Percentiles rank a stretch among this genome's conserved stretches.
Conservation (phyloP, 2,797 vertebrate genomes). For the Clamator glandarius region DNA sequence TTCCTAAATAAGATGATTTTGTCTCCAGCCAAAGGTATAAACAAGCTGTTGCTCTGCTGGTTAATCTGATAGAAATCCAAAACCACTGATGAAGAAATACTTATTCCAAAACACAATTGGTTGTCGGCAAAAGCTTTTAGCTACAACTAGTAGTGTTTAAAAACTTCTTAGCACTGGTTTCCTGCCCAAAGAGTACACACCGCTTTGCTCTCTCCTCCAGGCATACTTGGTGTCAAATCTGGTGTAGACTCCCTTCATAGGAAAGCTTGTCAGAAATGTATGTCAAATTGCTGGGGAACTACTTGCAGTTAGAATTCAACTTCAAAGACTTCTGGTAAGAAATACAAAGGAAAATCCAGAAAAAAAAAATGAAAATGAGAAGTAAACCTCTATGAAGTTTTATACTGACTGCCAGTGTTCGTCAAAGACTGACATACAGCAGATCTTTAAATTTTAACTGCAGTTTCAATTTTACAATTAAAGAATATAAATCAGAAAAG, state of each 20-base stretch:
- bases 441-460: neutral
- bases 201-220: neutral
- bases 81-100: neutral
- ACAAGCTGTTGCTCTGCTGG: neutral
- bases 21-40: neutral
- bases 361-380: neutral
- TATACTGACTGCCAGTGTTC: neutral
- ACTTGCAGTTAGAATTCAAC: neutral
- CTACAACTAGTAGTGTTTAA: neutral
- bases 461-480: neutral
- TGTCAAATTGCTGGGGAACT: neutral
- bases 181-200: neutral
- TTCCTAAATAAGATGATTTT: neutral
- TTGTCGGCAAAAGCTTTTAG: neutral
- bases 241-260: neutral
- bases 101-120: neutral
- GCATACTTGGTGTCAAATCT: neutral
- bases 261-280: neutral
- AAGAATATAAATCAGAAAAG: neutral
- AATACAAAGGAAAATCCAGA: neutral
- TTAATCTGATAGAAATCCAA: neutral
- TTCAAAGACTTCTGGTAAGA: conserved; percentile 16
- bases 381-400: neutral
- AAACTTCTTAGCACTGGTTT: neutral
- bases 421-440: neutral